A percentile compares a stretch with the other conserved stretches of the same genome.
These are phyloP conservation scores for Diadophis punctatus DNA, from an alignment of 2,113 vertebrate genomes.

Conservation along the genomic window DNA sequence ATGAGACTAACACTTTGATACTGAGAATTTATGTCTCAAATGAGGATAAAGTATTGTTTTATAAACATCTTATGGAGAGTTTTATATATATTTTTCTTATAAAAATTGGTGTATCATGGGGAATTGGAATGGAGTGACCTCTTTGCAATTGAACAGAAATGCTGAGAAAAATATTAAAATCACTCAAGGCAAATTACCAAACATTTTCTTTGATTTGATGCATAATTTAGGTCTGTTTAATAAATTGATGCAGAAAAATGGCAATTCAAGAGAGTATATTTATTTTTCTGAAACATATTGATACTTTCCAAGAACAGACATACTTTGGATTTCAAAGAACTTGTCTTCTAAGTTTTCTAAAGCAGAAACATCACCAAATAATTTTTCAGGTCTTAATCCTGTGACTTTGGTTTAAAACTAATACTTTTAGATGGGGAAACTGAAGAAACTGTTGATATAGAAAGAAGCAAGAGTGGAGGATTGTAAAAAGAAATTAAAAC, in stretches of 20 bases:
- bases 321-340: background rate
- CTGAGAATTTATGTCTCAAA: background rate
- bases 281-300: background rate
- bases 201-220: background rate
- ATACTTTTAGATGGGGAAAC: no score
- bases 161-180: background rate
- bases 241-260: background rate
- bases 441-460: no score
- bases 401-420: background rate
- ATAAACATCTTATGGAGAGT: background rate
- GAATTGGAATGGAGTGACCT: background rate
- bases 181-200: background rate
- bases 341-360: background rate
- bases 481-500: no score
- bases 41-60: background rate
- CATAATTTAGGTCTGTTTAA: background rate
- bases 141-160: background rate
- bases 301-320: background rate
- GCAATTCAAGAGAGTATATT: background rate
- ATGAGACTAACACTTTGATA: background rate
- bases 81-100: background rate
- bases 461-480: no score
- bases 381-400: background rate
- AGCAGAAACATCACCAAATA: background rate
- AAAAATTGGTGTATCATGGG: background rate